phyloP scores from a whole-genome alignment of 2,113 vertebrate genomes.

The human region DNA sequence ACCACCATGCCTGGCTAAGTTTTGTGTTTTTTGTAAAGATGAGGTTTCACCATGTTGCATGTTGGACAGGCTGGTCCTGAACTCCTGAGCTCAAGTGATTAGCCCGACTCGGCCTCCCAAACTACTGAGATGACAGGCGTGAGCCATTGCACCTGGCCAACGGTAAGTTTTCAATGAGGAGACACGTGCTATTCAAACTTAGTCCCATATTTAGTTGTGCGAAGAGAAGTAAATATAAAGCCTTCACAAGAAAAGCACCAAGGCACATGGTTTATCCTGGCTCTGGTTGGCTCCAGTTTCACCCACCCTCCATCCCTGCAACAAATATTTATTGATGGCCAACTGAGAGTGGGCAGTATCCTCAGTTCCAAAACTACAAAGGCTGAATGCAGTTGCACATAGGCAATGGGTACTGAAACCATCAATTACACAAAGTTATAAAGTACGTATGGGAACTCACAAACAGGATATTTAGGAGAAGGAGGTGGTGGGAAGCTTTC shows the following conservation, averaged over 20 bases:
- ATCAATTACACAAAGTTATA: background rate
- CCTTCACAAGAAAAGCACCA: background rate
- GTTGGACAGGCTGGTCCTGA: too few species aligned
- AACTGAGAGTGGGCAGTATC: background rate
- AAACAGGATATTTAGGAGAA: background rate
- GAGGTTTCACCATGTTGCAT: too few species aligned
- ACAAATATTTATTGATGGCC: background rate
- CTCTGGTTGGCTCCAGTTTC: background rate
- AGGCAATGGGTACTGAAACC: background rate
- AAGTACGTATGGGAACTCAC: background rate
- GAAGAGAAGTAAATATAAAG: background rate
- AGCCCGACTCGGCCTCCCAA: too few species aligned
- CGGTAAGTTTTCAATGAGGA: background rate
- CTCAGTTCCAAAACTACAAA: background rate
- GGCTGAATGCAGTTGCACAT: too few species aligned
- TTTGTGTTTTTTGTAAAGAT: too few species aligned
- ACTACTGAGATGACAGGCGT: too few species aligned
- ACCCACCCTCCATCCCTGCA: background rate
- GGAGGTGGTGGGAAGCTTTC: background rate
- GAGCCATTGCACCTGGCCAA: background rate
- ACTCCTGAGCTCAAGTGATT: too few species aligned
- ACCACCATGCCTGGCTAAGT: too few species aligned
- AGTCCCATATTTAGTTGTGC: background rate
- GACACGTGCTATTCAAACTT: background rate
- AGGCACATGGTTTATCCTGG: background rate